Evolutionary conservation across 2,113 vertebrate genomes (phyloP).

Genomic region (Lonchura striata): DNA sequence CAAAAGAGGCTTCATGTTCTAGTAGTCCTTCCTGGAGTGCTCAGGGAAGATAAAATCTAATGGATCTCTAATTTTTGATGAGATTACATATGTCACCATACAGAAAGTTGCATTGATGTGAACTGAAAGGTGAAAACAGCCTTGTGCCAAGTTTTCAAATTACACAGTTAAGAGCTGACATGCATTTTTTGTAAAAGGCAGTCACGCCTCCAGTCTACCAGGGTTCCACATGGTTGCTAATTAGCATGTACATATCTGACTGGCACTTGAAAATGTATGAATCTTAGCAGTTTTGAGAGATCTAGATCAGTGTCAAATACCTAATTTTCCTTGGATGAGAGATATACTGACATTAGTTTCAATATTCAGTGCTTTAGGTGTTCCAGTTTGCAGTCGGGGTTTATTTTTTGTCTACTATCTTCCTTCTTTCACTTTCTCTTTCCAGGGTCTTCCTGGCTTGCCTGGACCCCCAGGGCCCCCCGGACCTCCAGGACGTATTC

Average conservation of each 20-base stretch:
- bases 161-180: not conserved
- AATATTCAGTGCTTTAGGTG: not conserved
- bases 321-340: not conserved
- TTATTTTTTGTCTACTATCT: not conserved
- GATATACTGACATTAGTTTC: not conserved
- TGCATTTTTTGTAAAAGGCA: not conserved
- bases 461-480: constrained; percentile 86
- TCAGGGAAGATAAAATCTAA: not conserved
- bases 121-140: not conserved
- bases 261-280: not conserved
- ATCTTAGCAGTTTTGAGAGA: not conserved
- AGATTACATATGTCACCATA: not conserved
- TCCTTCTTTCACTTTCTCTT: not conserved
- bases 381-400: not conserved
- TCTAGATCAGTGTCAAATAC: not conserved
- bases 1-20: not conserved
- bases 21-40: not conserved
- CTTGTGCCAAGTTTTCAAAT: not conserved
- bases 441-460: constrained; percentile 81
- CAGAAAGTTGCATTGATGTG: not conserved
- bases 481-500: constrained; percentile 83
- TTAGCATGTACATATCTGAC: not conserved
- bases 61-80: not conserved
- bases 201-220: not conserved
- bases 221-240: not conserved